These are phyloP conservation scores for Ateles fusciceps DNA, from an alignment of 2,797 vertebrate genomes.

Conservation along the genomic window DNA sequence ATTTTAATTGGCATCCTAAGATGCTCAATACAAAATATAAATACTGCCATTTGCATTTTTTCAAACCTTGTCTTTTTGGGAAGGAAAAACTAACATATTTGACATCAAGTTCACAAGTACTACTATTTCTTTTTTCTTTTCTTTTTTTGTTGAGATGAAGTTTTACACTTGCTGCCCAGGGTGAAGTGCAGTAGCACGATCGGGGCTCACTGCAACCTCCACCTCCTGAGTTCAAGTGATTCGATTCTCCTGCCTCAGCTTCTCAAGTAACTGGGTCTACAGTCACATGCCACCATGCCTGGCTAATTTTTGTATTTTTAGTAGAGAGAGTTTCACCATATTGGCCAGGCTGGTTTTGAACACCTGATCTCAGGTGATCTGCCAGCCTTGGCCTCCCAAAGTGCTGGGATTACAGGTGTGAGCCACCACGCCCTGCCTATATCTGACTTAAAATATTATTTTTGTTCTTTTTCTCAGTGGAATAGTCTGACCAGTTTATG, in stretches of 20 bases:
- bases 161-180: neutral
- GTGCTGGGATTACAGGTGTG: neutral
- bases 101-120: conserved; percentile 43
- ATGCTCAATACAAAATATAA: conserved; percentile 69
- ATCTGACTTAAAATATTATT: neutral
- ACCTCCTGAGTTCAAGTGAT: neutral
- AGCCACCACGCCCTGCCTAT: accelerated
- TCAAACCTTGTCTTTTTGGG: neutral
- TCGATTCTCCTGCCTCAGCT: neutral
- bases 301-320: neutral
- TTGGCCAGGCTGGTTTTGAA: neutral
- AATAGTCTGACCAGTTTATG: neutral
- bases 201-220: neutral
- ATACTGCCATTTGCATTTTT: conserved; percentile 21
- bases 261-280: neutral
- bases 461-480: neutral
- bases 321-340: neutral
- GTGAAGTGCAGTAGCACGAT: neutral
- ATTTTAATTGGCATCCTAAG: conserved; percentile 66
- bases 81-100: conserved; percentile 43
- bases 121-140: neutral
- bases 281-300: neutral
- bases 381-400: neutral
- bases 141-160: neutral
- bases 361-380: neutral